phyloP scores from a whole-genome alignment of 2,888 invertebrate species.

The Oxyteleia sp. region DNA sequence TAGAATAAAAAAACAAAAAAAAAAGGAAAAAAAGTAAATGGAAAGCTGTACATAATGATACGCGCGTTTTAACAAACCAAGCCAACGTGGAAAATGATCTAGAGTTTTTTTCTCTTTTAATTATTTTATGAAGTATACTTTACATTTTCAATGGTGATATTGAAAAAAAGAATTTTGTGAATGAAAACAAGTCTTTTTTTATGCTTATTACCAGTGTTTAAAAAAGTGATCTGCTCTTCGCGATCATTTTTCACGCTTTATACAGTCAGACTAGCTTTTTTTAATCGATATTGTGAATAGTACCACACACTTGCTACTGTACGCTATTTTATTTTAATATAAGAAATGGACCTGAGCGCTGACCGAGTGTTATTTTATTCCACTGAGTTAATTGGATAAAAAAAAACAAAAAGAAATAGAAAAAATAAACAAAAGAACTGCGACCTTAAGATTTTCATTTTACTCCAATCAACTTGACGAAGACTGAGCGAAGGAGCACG shows the following conservation, averaged over 20 bases:
- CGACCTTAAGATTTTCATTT: background rate
- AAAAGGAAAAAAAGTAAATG: background rate
- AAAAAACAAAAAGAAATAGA: too few species aligned
- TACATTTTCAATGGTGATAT: too few species aligned
- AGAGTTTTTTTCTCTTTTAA: too few species aligned
- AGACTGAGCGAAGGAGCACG: background rate
- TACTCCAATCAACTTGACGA: background rate
- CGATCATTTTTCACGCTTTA: slow-evolving; percentile 24
- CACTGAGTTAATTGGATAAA: background rate
- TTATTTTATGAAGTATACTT: too few species aligned
- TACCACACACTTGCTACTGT: slow-evolving; percentile 13
- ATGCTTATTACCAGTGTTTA: too few species aligned
- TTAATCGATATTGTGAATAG: slow-evolving; percentile 22
- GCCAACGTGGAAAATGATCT: slow-evolving; percentile 29
- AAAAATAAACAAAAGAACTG: too few species aligned
- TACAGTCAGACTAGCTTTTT: slow-evolving; percentile 26
- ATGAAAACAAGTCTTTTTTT: too few species aligned
- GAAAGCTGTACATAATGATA: slow-evolving; percentile 45
- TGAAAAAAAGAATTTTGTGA: too few species aligned
- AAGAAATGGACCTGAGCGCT: background rate
- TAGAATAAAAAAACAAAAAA: background rate
- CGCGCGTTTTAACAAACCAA: slow-evolving; percentile 24
- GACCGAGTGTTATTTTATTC: background rate
- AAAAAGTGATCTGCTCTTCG: too few species aligned
- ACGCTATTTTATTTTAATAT: slow-evolving; percentile 27